Conservation (phyloP, 1,140 invertebrate species). For the Scaptomyza hsui region DNA sequence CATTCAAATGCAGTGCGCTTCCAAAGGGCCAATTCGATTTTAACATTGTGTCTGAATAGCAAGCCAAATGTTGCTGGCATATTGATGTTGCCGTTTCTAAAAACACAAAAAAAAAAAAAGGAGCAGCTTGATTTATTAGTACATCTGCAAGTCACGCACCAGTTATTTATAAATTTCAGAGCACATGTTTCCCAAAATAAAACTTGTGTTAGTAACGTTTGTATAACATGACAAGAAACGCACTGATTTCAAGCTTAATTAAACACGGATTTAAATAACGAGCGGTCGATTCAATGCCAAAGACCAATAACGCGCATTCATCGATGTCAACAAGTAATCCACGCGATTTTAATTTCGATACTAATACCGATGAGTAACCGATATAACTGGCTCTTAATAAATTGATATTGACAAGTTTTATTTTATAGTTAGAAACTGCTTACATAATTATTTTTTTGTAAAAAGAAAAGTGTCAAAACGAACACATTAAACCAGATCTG, state of each 20-base stretch:
- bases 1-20: slow-evolving; percentile 50
- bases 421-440: not conserved
- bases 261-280: not conserved
- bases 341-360: not conserved
- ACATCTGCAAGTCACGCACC: slow-evolving; percentile 5
- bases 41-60: slow-evolving; percentile 58
- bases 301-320: not conserved
- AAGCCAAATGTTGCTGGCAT: slow-evolving; percentile 60
- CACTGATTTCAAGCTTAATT: slow-evolving; percentile 1
- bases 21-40: slow-evolving; percentile 59
- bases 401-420: not conserved
- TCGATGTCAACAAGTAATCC: not conserved
- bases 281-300: not conserved
- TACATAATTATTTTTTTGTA: not conserved
- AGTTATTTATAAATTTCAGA: slow-evolving; percentile 1
- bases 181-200: slow-evolving; percentile 21
- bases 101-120: not conserved
- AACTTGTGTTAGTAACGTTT: slow-evolving; percentile 1
- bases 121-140: not conserved
- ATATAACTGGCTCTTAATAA: not conserved
- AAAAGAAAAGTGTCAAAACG: not conserved
- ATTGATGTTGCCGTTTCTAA: slow-evolving; percentile 4
- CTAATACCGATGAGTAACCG: not conserved
- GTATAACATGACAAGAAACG: slow-evolving; percentile 19
- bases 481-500: not conserved